Conservation (phyloP, 1,140 invertebrate species). For the Drosophila nannoptera region DNA sequence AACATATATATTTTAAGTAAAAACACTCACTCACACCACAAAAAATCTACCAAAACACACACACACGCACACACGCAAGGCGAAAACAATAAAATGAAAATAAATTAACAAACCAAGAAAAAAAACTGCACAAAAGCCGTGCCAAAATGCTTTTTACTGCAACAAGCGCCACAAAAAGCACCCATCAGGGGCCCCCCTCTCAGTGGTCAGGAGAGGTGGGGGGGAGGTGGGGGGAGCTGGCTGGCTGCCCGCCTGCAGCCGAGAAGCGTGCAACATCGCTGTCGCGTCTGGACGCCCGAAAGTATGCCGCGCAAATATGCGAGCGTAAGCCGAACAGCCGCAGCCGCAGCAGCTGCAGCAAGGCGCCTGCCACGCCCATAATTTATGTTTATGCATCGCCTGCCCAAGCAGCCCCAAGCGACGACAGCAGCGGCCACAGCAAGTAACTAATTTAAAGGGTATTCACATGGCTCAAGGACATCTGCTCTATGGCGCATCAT, state of each 20-base stretch:
- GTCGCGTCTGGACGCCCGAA: constrained; percentile 47
- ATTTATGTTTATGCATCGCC: constrained; percentile 66
- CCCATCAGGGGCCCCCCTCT: background rate
- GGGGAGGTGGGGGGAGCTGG: no score
- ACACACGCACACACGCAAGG: constrained; percentile 32
- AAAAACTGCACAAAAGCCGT: constrained; percentile 40
- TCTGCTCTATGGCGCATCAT: constrained; percentile 3
- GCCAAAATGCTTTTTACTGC: constrained; percentile 73
- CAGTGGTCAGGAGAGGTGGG: background rate
- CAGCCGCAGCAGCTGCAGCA: background rate
- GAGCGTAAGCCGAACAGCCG: constrained; percentile 14
- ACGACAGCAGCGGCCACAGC: constrained; percentile 11
- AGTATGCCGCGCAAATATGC: constrained; percentile 72
- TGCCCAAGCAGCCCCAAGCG: background rate
- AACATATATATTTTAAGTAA: constrained; percentile 62
- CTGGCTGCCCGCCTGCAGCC: background rate
- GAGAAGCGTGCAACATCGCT: constrained; percentile 45
- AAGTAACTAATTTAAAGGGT: constrained; percentile 61
- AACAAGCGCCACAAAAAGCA: constrained; percentile 35
- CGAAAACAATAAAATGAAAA: constrained; percentile 58
- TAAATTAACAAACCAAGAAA: constrained; percentile 42
- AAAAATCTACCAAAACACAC: constrained; percentile 25
- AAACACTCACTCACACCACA: constrained; percentile 40
- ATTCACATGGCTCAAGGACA: constrained; percentile 47
- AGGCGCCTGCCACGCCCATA: constrained; percentile 22